Base-by-base conservation (phyloP, 2,113 vertebrate species). In the Climacteris rufus region DNA sequence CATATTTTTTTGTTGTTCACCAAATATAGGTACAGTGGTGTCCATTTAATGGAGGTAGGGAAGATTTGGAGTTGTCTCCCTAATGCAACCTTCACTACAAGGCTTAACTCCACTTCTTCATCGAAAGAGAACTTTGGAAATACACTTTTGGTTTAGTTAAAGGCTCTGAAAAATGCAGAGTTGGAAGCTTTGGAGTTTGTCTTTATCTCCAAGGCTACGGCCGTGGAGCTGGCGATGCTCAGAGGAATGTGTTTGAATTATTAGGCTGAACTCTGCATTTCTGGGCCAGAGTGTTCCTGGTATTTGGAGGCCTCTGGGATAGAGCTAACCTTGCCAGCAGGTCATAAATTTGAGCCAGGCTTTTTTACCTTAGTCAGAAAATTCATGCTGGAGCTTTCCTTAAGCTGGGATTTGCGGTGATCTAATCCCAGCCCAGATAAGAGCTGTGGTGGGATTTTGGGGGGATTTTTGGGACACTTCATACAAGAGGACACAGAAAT, bases 321-420 rank as follows among this genome's bases (percentile, higher is more conserved):
- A 53, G 93, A 93, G 60, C 39, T 89, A 90, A 44, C 92, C 64
- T 85, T 93, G 95, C 96, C 96, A 96, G 75, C 78, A 88, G 57
- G 35, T 89, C 63, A 33, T 96, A 95, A 95, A 96, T 94, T 91
- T 87, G 69, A 96, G 84, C 87, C 50, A 53, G 84, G 28, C 71
- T 85, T 91, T 95, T 97, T 91, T 91, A 95, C 94, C 89, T 95
- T 93, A 72, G 57, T 93, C 93, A 96, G 94, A 75, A 94, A 94
- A 93, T 95, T 89, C 90, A 31, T 8, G 45, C 88, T 88, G 56
- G 83, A 90, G 90, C 91, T 94, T 88, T 90, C 44, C 83, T 95
- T 83, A 86, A 89, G 68, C 84, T 42, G 78, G 78, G 90, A 77
- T 95, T 94, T 27, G 1, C 11, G 1, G 63, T 94, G 94, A 91